Evolutionary conservation across 2,797 vertebrate species (phyloP).

Genomic region (Buceros bicornis): DNA sequence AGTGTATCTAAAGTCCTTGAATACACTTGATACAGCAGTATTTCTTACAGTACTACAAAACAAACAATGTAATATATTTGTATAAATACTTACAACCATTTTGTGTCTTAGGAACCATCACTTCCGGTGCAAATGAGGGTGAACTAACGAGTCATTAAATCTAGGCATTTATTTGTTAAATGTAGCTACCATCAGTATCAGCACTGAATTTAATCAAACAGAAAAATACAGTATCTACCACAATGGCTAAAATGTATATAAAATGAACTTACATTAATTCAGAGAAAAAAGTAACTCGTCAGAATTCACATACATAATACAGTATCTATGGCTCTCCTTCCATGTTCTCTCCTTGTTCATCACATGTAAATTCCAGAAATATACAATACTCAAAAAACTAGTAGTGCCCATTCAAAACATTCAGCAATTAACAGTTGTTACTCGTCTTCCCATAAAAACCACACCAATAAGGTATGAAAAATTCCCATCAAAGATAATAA

Average conservation of each 20-base stretch:
- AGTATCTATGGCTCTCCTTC: neutral
- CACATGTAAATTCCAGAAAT: neutral
- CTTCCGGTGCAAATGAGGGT: neutral
- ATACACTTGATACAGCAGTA: neutral
- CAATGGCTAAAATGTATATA: neutral
- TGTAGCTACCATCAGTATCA: neutral
- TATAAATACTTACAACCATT: neutral
- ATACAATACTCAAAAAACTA: neutral
- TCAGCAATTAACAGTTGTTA: neutral
- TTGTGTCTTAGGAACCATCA: neutral
- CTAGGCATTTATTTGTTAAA: neutral
- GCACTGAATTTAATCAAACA: neutral
- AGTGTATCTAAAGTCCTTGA: neutral
- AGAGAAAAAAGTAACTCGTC: neutral
- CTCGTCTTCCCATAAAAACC: neutral
- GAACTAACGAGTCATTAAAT: neutral
- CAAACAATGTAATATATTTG: neutral
- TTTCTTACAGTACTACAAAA: neutral
- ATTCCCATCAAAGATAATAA: neutral
- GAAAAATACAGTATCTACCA: neutral
- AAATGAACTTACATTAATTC: neutral
- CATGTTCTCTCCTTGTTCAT: too few relatives aligned
- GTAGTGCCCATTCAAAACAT: neutral
- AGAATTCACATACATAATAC: neutral
- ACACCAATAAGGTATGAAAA: neutral